Evolutionary conservation across 2,113 vertebrate species (phyloP).

Genomic region (Passer montanus): DNA sequence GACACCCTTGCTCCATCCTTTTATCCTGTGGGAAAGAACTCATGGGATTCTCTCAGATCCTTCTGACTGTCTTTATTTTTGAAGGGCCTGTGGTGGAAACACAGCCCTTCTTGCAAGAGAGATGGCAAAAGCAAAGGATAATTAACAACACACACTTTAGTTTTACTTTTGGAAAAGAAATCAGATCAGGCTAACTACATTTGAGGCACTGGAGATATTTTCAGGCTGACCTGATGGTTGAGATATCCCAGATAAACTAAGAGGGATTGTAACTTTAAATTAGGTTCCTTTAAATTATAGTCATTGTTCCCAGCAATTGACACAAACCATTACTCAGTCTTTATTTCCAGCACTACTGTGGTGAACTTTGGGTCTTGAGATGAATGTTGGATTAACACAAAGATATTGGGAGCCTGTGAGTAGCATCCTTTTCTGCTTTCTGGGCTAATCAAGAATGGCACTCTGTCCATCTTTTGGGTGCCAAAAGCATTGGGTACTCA

Average conservation of each 20-base stretch:
- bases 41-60: neutral
- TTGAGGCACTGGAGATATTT: neutral
- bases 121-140: neutral
- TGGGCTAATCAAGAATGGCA: neutral
- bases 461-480: neutral
- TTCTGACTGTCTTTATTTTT: neutral
- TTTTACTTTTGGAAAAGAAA: neutral
- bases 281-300: neutral
- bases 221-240: neutral
- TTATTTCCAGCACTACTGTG: neutral
- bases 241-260: neutral
- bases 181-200: neutral
- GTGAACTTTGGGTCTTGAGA: neutral
- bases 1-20: neutral
- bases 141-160: neutral
- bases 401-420: neutral
- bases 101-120: neutral
- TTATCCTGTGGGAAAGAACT: slow-evolving; percentile 17
- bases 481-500: neutral
- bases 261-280: neutral
- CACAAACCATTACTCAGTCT: neutral
- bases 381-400: neutral
- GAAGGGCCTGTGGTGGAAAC: neutral
- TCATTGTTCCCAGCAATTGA: neutral
- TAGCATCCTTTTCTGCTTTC: neutral